Conservation (phyloP, 1,140 invertebrate species). For the Xylocopa sonorina region DNA sequence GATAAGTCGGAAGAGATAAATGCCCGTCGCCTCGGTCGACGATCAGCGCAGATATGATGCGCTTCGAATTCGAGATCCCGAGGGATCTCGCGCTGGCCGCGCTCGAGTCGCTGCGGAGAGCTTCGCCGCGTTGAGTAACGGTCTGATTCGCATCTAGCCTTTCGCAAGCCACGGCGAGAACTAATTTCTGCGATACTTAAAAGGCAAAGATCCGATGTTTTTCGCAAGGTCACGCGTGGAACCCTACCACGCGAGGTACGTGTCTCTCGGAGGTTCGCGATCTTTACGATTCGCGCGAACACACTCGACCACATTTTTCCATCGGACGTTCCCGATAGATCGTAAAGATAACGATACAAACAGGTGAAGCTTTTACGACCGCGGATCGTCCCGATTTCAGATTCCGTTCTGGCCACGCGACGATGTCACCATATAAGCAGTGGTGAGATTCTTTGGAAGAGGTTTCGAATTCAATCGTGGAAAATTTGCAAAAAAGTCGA, state of each 20-base stretch:
- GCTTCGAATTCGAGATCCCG: too few species aligned
- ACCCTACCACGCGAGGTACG: background rate
- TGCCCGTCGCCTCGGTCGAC: background rate
- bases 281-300: conserved; percentile 8
- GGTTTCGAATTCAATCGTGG: background rate
- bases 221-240: background rate
- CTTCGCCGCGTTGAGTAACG: too few species aligned
- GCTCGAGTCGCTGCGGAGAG: too few species aligned
- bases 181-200: background rate
- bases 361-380: conserved; percentile 34
- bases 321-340: conserved; percentile 31
- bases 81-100: too few species aligned
- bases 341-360: conserved; percentile 43
- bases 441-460: too few species aligned
- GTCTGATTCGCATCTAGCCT: too few species aligned
- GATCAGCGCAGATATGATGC: background rate
- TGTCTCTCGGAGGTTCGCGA: background rate
- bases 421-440: conserved; percentile 4
- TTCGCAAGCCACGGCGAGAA: too few species aligned
- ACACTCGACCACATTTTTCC: conserved; percentile 24
- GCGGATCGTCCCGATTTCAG: background rate
- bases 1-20: conserved; percentile 22
- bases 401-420: background rate
- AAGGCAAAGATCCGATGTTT: background rate
- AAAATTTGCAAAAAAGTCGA: too few species aligned